A percentile compares a stretch with the other conserved stretches of the same genome.
These are phyloP conservation scores for Drosophila albomicans DNA, from an alignment of 1,140 invertebrate genomes.

Conservation along the genomic window DNA sequence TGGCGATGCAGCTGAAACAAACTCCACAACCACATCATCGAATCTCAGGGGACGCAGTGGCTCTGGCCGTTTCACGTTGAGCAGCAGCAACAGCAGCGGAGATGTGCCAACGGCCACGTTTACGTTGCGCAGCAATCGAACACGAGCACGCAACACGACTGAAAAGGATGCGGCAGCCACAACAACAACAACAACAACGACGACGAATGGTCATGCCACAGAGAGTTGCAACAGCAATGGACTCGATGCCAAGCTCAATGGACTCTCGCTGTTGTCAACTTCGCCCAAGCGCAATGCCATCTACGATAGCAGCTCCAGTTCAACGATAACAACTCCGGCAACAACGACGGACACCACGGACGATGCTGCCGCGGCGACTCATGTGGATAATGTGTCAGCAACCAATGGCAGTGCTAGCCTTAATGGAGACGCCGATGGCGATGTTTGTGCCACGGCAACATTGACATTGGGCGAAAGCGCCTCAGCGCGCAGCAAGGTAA, in stretches of 20 bases:
- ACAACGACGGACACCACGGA: slow-evolving; percentile 59
- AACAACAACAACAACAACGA: not conserved
- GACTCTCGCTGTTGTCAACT: slow-evolving; percentile 58
- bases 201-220: slow-evolving; percentile 35
- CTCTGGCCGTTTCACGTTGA: slow-evolving; percentile 59
- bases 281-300: slow-evolving; percentile 72
- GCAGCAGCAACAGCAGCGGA: slow-evolving; percentile 66
- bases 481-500: slow-evolving; percentile 68
- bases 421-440: slow-evolving; percentile 34
- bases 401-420: slow-evolving; percentile 11
- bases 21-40: slow-evolving; percentile 6
- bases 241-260: slow-evolving; percentile 67
- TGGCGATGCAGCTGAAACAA: slow-evolving; percentile 8
- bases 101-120: slow-evolving; percentile 79
- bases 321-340: slow-evolving; percentile 6
- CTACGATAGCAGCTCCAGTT: slow-evolving; percentile 54
- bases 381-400: not conserved
- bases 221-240: slow-evolving; percentile 41
- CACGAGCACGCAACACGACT: slow-evolving; percentile 34
- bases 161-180: slow-evolving; percentile 20
- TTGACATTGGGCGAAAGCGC: slow-evolving; percentile 55
- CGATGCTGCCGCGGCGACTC: slow-evolving; percentile 30
- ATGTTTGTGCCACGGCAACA: slow-evolving; percentile 64
- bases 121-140: slow-evolving; percentile 49
- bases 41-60: slow-evolving; percentile 32